phyloP scores from a whole-genome alignment of 2,888 invertebrate species.

The Phengaris arion region DNA sequence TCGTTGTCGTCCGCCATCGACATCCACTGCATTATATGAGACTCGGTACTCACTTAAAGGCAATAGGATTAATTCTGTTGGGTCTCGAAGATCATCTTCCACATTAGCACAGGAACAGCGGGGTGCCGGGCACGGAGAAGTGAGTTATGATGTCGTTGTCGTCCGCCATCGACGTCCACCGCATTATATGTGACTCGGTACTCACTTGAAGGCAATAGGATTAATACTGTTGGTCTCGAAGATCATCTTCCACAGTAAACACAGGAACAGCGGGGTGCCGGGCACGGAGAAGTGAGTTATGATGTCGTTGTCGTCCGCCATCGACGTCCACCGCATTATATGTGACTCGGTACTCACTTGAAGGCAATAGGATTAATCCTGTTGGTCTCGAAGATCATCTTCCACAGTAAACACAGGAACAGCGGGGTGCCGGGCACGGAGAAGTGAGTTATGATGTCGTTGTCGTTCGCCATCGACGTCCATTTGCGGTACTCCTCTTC shows the following conservation, averaged over 20 bases:
- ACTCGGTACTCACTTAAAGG: no score
- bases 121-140: conserved; percentile 95
- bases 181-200: no score
- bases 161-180: conserved; percentile 98
- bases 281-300: conserved; percentile 96
- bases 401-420: conserved; percentile 96
- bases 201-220: no score
- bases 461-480: conserved; percentile 98
- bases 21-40: no score
- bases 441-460: conserved; percentile 97
- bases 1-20: no score
- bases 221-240: neutral
- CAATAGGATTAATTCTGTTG: no score
- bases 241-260: neutral
- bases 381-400: conserved; percentile 96
- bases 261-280: conserved; percentile 95
- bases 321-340: conserved; percentile 86
- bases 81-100: no score
- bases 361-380: conserved; percentile 96
- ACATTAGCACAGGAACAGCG: no score
- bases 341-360: conserved; percentile 80
- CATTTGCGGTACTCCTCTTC: conserved; percentile 98
- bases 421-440: conserved; percentile 95
- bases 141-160: conserved; percentile 97
- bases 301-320: conserved; percentile 98